Evolutionary conservation across 2,888 invertebrate species (phyloP).

Genomic region (Antitype chi): DNA sequence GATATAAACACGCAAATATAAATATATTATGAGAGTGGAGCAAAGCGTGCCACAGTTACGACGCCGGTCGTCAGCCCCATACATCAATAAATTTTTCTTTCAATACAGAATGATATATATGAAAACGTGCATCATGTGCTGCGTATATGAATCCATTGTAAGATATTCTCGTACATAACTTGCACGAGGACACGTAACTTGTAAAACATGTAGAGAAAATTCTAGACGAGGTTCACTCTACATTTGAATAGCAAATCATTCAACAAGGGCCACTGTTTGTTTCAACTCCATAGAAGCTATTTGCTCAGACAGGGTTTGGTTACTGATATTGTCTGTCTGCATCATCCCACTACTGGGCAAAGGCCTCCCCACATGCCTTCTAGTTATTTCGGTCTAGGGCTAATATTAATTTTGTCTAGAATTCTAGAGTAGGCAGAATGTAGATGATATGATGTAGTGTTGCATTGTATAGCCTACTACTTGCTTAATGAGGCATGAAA

Average conservation of each 20-base stretch:
- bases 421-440: background rate
- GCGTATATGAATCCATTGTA: background rate
- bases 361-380: background rate
- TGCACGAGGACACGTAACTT: background rate
- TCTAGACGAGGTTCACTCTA: background rate
- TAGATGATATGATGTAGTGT: background rate
- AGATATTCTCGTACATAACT: slow-evolving; percentile 3
- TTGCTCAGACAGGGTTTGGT: background rate
- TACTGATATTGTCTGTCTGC: background rate
- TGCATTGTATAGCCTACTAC: background rate
- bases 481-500: background rate
- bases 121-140: slow-evolving; percentile 9
- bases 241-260: background rate
- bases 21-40: background rate
- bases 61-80: too few relatives aligned
- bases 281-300: background rate
- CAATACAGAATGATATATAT: background rate
- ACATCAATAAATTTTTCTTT: background rate
- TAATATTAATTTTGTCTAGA: background rate
- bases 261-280: background rate
- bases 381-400: background rate
- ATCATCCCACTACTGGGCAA: background rate
- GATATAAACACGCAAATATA: background rate
- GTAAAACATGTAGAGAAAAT: slow-evolving; percentile 5
- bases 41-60: background rate